Base-by-base conservation (phyloP, 2,888 invertebrate species). In the Entomobrya proxima region DNA sequence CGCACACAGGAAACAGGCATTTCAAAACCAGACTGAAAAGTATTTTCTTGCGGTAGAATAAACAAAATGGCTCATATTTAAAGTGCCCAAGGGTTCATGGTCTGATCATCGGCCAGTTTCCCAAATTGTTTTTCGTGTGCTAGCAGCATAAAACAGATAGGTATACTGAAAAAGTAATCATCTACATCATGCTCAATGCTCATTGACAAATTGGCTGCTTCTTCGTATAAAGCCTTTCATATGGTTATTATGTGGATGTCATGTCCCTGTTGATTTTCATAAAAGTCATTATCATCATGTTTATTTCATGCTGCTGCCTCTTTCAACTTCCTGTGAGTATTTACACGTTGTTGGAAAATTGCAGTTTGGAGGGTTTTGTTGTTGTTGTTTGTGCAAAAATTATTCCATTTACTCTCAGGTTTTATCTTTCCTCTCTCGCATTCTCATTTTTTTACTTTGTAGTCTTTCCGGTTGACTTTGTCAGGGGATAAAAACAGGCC, bases 131-230 rank as follows among this genome's bases (percentile, higher is more conserved):
- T 55, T 55, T 55, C n/a, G n/a, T n/a, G 9, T 52, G 52, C 52
- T 21, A 44, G n/a, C 13, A 15, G 11, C 55, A 27, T 15, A 32
- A 61, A 15, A n/a, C 32, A 32, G n/a, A n/a, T n/a, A n/a, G n/a
- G n/a, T n/a, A n/a, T n/a, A n/a, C n/a, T n/a, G n/a, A n/a, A n/a
- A n/a, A n/a, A n/a, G n/a, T n/a, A n/a, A n/a, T n/a, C n/a, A n/a
- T n/a, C n/a, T n/a, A n/a, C n/a, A 13, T n/a, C 3, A 32, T n/a
- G 32, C 15, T 32, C 30, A 15, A 30, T 32, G 61, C 15, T 32
- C 15, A 61, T 61, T 61, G 61, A 61, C 61, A 61, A 61, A 61
- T 21, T 55, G 55, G 55, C 27, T 6, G n/a, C n/a, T n/a, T n/a
- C n/a, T n/a, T n/a, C n/a, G n/a, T n/a, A n/a, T n/a, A n/a, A n/a